Evolutionary conservation across 2,888 invertebrate genomes (phyloP), one percentile per base, ranked within the genome.

Genomic region (Macroteleia sp.): DNA sequence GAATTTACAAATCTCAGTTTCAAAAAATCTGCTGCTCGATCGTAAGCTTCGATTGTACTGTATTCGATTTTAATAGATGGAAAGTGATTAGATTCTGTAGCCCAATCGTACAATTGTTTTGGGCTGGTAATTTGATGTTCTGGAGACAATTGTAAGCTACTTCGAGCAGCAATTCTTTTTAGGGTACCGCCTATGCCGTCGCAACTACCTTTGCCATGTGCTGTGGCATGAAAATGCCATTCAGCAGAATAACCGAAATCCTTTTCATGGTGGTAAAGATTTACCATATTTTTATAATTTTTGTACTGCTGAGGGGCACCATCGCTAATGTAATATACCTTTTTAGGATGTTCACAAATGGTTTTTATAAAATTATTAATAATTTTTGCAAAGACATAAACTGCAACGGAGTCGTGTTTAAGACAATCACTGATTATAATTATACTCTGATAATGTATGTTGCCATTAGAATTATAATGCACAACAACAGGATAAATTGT

Each of bases 221-320:
- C 42, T 32, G 52, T 64, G 5, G 64, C 64, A 25, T 54, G 64
- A 42, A 52, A 64, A 34, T 52, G 52, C 50, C 41, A 64, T 17
- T 62, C 30, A 20, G 50, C 39, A 30, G 39, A 2, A 50, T 41
- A 62, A 10, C 41, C 62, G n/a, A 50, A 52, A 22, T 64, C 28
- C 20, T 42, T 20, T 22, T 64, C 32, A 42, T 52, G 42, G 41
- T 52, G 34, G 4, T 1, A 64, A 9, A 52, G 14, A 20, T 64
- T 52, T 6, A 62, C 41, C 20, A 77, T 48, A 20, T 73, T 57
- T 12, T 56, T 64, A n/a, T 20, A 56, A 57, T 64, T 73, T 64
- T n/a, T n/a, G n/a, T n/a, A n/a, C n/a, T n/a, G n/a, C n/a, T n/a
- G n/a, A n/a, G n/a, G n/a, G n/a, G n/a, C n/a, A n/a, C n/a, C n/a